These are phyloP conservation scores for Uropsilus gracilis DNA, from an alignment of 2,113 vertebrate species.

Conservation along the genomic window DNA sequence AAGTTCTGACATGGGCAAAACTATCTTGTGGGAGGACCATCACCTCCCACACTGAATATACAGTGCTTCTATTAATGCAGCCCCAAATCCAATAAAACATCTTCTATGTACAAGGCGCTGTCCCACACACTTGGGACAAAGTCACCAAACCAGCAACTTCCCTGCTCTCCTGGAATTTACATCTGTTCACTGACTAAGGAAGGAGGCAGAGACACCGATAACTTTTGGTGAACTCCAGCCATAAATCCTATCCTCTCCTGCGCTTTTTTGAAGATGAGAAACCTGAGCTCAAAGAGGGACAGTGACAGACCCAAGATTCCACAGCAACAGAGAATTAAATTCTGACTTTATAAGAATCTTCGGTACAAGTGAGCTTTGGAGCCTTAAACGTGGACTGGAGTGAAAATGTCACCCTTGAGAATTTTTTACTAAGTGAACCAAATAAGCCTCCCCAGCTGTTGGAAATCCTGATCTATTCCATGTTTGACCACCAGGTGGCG, in stretches of 20 bases:
- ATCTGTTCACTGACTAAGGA: not conserved
- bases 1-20: not conserved
- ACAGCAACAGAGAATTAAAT: not conserved
- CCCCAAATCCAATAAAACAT: not conserved
- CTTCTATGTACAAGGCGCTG: not conserved
- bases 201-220: not conserved
- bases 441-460: not conserved
- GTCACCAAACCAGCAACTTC: not conserved
- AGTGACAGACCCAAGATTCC: not conserved
- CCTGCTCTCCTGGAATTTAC: not conserved
- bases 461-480: not conserved
- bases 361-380: not conserved
- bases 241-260: not conserved
- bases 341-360: not conserved
- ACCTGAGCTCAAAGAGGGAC: not conserved
- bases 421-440: not conserved
- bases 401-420: not conserved
- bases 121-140: not conserved
- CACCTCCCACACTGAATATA: not conserved
- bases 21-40: too few species aligned
- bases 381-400: not conserved
- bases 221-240: not conserved
- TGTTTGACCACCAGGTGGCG: constrained; percentile 55
- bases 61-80: not conserved
- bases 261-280: not conserved